A percentile compares a stretch with the other conserved stretches of the same genome.
phyloP scores from a whole-genome alignment of 2,113 vertebrate species.

The Crotalus viridis region DNA sequence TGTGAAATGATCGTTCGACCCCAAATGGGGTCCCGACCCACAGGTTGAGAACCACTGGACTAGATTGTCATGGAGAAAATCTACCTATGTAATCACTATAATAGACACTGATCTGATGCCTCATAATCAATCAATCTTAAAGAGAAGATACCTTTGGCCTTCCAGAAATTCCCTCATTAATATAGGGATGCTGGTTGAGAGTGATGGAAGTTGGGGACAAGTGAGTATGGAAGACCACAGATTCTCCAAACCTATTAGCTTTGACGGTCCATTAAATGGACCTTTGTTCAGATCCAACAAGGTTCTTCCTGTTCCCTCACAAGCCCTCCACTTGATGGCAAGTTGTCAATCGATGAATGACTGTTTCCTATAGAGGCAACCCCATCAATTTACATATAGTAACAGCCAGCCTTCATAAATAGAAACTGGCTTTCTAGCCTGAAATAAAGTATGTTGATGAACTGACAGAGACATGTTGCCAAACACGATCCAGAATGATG shows the following conservation, averaged over 20 bases:
- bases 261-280: background rate
- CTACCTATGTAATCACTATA: background rate
- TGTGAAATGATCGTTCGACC: no score
- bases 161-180: background rate
- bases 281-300: background rate
- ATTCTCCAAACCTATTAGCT: background rate
- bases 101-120: background rate
- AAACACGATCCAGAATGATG: background rate
- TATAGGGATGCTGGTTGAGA: background rate
- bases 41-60: no score
- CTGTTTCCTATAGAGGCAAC: slow-evolving; percentile 1
- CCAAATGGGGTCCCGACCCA: no score
- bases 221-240: background rate
- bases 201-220: background rate
- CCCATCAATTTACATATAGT: background rate
- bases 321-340: background rate
- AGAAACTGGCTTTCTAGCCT: rapidly evolving
- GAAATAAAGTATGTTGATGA: slow-evolving; percentile 16
- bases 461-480: slow-evolving; percentile 1
- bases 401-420: background rate
- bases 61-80: background rate
- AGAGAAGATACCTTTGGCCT: background rate
- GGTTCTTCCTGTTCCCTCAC: background rate
- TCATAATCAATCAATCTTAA: background rate
- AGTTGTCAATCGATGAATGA: background rate